Percentiles rank a stretch among this genome's conserved stretches.
Evolutionary conservation across 2,113 vertebrate species (phyloP).

Genomic region (Labeo catla): DNA sequence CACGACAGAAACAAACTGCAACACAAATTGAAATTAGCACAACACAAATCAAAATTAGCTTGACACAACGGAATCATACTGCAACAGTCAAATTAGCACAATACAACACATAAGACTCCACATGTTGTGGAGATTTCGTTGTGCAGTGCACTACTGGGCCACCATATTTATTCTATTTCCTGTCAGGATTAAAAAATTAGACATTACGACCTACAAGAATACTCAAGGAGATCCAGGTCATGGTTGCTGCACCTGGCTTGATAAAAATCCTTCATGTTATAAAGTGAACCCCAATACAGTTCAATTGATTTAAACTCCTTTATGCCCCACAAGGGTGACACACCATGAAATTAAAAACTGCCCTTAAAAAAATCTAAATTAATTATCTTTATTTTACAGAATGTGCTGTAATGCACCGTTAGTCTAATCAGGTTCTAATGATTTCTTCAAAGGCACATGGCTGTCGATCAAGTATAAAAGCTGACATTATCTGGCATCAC

Average conservation of each 20-base stretch:
- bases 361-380: slow-evolving; percentile 4
- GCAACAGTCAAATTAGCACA: not conserved
- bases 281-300: not conserved
- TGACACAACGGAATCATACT: too few relatives aligned
- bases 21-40: too few relatives aligned
- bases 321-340: slow-evolving; percentile 10
- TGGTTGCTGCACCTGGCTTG: not conserved
- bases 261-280: slow-evolving; percentile 11
- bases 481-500: not conserved
- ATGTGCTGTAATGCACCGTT: not conserved
- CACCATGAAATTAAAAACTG: slow-evolving; percentile 39
- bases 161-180: not conserved
- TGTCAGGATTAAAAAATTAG: not conserved
- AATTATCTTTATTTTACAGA: not conserved
- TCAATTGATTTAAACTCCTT: slow-evolving; percentile 4
- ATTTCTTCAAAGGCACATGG: slow-evolving; percentile 31
- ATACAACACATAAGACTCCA: not conserved
- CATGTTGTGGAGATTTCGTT: too few relatives aligned
- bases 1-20: too few relatives aligned
- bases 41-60: too few relatives aligned
- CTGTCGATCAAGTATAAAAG: not conserved
- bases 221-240: not conserved
- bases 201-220: not conserved
- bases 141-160: not conserved
- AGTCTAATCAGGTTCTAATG: slow-evolving; percentile 20